Evolutionary conservation across 2,888 invertebrate species (phyloP).

Genomic region (Ypsolopha sequella): DNA sequence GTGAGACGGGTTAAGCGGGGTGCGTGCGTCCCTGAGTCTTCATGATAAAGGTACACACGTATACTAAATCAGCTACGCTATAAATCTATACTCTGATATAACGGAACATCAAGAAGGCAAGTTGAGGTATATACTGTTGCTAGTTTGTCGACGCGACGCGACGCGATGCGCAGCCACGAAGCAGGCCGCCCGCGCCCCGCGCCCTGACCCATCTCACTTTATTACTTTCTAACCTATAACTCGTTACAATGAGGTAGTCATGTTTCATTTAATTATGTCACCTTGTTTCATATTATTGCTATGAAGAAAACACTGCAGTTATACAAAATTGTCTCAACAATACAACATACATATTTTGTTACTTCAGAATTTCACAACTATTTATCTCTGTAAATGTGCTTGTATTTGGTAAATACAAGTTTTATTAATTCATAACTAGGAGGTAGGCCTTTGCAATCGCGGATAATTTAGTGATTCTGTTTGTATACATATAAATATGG

Average conservation of each 20-base stretch:
- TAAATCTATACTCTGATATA: neutral
- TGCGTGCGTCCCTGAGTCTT: slow-evolving; percentile 6
- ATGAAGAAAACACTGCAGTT: slow-evolving; percentile 49
- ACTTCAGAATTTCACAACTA: neutral
- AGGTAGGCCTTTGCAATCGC: slow-evolving; percentile 39
- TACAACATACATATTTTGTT: slow-evolving; percentile 29
- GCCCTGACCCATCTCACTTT: slow-evolving; percentile 32
- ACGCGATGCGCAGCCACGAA: slow-evolving; percentile 5
- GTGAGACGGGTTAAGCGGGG: slow-evolving; percentile 6
- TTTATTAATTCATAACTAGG: slow-evolving; percentile 6
- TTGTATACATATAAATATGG: neutral
- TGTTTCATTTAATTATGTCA: slow-evolving; percentile 50
- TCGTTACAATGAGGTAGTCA: slow-evolving; percentile 64
- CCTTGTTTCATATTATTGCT: slow-evolving; percentile 42
- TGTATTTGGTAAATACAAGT: slow-evolving; percentile 32
- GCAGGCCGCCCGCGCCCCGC: too few species aligned
- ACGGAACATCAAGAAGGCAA: slow-evolving; percentile 32
- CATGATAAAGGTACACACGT: slow-evolving; percentile 12
- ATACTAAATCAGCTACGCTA: neutral
- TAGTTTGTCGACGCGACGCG: neutral
- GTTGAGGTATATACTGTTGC: slow-evolving; percentile 21
- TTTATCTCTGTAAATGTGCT: neutral
- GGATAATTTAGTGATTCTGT: neutral
- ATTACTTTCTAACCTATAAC: slow-evolving; percentile 33
- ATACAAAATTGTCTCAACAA: slow-evolving; percentile 51